phyloP scores from a whole-genome alignment of 1,140 invertebrate genomes.

The Acromyrmex heyeri region DNA sequence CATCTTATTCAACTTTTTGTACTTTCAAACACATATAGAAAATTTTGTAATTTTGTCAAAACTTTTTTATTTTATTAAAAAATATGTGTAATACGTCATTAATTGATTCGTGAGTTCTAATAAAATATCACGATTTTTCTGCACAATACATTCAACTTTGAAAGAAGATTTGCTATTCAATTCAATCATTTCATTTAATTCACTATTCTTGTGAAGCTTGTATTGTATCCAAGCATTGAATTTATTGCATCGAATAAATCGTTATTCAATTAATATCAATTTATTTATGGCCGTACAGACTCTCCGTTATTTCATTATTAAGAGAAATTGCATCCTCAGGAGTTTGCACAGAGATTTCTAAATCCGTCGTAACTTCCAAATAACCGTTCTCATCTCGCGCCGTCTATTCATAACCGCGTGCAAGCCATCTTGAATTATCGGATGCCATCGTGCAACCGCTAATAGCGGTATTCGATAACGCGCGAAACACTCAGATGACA shows the following conservation, averaged over 20 bases:
- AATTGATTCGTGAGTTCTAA: constrained; percentile 16
- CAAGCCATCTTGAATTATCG: constrained; percentile 62
- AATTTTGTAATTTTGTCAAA: too few species aligned
- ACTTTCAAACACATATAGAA: too few species aligned
- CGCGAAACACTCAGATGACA: constrained; percentile 58
- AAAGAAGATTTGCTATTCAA: background rate
- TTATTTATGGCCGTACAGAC: background rate
- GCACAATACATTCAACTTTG: background rate
- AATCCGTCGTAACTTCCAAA: constrained; percentile 12
- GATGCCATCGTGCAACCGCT: constrained; percentile 59
- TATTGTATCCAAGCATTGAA: background rate
- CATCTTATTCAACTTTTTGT: too few species aligned
- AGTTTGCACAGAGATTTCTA: constrained; percentile 7
- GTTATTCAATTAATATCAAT: constrained; percentile 29
- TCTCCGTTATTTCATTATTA: constrained; percentile 5
- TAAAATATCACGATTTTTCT: background rate
- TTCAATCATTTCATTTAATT: constrained; percentile 5
- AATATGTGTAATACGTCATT: background rate
- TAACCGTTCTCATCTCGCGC: constrained; percentile 44
- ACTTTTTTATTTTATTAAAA: too few species aligned
- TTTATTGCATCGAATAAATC: background rate
- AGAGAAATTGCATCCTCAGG: background rate
- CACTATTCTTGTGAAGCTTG: background rate
- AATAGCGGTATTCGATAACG: constrained; percentile 62
- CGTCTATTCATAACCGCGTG: constrained; percentile 53